Conservation (phyloP, 1,140 invertebrate genomes). For the Nasonia longicornis region DNA sequence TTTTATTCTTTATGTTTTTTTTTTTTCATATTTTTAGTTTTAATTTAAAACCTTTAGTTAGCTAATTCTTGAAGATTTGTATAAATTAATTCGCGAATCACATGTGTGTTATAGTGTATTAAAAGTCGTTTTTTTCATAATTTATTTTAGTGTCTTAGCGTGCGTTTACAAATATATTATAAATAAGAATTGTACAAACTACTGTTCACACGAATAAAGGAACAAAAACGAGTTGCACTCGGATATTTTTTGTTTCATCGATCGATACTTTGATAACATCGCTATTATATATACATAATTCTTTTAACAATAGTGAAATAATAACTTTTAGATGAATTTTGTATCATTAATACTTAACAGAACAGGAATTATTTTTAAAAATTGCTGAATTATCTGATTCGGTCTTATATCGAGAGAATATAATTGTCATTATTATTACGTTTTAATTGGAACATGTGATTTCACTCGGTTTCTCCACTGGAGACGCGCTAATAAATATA, state of each 20-base stretch:
- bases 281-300: constrained; percentile 17
- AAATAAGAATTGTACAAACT: constrained; percentile 45
- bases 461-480: constrained; percentile 25
- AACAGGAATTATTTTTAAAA: neutral
- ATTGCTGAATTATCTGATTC: neutral
- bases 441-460: constrained; percentile 31
- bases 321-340: neutral
- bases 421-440: constrained; percentile 8
- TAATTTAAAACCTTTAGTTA: constrained; percentile 42
- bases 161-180: constrained; percentile 42
- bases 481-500: constrained; percentile 29
- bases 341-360: neutral
- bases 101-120: constrained; percentile 44
- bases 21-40: constrained; percentile 27
- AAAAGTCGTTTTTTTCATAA: constrained; percentile 44
- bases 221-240: constrained; percentile 35
- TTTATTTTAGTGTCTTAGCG: constrained; percentile 46
- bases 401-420: too few relatives aligned
- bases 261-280: constrained; percentile 11
- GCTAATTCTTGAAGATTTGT: constrained; percentile 40
- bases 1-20: constrained; percentile 28
- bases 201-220: constrained; percentile 40
- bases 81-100: constrained; percentile 37
- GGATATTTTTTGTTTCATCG: constrained; percentile 20
- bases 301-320: neutral